Percentiles rank a stretch among this genome's conserved stretches.
Conservation (phyloP, 2,113 vertebrate species). For the Sminthopsis crassicaudata region DNA sequence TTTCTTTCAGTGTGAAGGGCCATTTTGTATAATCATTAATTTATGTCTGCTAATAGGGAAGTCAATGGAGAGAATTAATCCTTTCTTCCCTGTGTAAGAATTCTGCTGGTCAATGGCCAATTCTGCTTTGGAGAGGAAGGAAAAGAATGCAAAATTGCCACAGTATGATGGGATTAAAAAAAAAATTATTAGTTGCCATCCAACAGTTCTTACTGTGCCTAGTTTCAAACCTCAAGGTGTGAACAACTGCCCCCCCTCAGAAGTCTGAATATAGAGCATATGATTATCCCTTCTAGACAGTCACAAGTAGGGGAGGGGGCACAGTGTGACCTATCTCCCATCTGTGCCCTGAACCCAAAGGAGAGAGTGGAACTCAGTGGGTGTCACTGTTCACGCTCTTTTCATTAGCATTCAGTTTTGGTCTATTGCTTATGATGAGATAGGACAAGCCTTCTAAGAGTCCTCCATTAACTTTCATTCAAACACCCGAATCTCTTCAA, state of each 20-base stretch:
- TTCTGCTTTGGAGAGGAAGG: neutral
- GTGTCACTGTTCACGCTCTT: slow-evolving; percentile 62
- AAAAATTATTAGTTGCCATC: neutral
- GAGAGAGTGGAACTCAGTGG: slow-evolving; percentile 52
- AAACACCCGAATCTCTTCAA: slow-evolving; percentile 74
- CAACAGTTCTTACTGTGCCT: neutral
- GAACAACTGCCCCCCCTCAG: slow-evolving; percentile 13
- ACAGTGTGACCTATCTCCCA: slow-evolving; percentile 51
- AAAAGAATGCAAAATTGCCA: neutral
- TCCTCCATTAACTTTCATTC: slow-evolving; percentile 78
- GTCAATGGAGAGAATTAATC: neutral
- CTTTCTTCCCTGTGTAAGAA: neutral
- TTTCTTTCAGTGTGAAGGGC: neutral
- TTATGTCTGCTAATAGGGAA: neutral
- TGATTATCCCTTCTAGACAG: slow-evolving; percentile 32
- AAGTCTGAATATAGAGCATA: slow-evolving; percentile 14
- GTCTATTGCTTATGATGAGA: slow-evolving; percentile 81
- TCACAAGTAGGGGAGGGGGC: slow-evolving; percentile 53
- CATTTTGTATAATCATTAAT: neutral
- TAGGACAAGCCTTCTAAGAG: slow-evolving; percentile 75
- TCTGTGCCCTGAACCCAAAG: slow-evolving; percentile 54
- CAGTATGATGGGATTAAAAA: neutral
- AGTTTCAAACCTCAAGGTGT: slow-evolving; percentile 31
- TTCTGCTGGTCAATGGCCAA: neutral
- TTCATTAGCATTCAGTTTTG: slow-evolving; percentile 81